Evolutionary conservation across 2,888 invertebrate species (phyloP), one percentile per base, ranked within the genome.

Genomic region (Tribolium freemani): DNA sequence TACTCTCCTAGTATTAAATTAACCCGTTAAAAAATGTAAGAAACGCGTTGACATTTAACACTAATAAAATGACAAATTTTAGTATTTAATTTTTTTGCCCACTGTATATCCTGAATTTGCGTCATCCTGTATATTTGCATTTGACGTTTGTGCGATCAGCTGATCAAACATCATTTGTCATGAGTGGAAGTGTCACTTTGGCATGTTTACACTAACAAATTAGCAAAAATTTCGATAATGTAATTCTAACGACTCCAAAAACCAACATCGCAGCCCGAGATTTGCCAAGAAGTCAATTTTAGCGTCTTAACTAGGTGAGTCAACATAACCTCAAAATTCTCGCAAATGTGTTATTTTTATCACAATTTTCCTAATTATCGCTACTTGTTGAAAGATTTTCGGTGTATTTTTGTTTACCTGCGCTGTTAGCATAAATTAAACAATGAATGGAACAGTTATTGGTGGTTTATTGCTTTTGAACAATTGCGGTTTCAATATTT

Each of bases 291-390:
- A 64, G 54, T 64, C 26, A 53, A 21, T 54, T 64, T 16, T 31
- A 56, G 67, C 67, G 67, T 67, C 67, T 67, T 5, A 46, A 57
- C 44, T 57, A 67, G 67, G 67, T 67, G 50, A 67, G 67, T 67
- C 57, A 57, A 67, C 57, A 67, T 67, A 67, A 67, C 67, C 67
- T 67, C 20, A 67, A 67, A 26, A 30, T 57, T 38, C 16, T 45
- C 4, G 8, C n/a, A 11, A 53, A 44, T 44, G 10, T 10, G 13
- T 10, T 58, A 10, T 31, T 16, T 63, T 63, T 31, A 30, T 5
- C 30, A 21, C n/a, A 20, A 6, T 10, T 8, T 16, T 50, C 21
- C n/a, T 21, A 58, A 31, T 48, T 60, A 48, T 26, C 44, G 9
- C 20, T 11, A n/a, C 5, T 26, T 48, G 46, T 11, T 60, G 16